A percentile compares a stretch with the other conserved stretches of the same genome.
phyloP scores from a whole-genome alignment of 2,797 vertebrate species.

The Sciaenops ocellatus region DNA sequence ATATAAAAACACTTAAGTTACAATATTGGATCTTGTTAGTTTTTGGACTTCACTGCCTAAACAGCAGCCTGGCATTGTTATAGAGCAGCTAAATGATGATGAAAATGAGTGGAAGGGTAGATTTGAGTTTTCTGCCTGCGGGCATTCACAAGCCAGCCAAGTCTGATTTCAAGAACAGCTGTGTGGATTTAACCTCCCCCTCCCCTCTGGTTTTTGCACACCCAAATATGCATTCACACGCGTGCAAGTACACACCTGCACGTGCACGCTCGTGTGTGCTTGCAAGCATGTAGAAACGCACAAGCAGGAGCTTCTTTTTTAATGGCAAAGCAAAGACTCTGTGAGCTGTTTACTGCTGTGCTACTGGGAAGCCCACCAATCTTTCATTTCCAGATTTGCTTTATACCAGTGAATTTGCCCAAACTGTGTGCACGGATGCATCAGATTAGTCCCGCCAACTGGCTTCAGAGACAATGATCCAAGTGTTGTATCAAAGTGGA shows the following conservation, averaged over 20 bases:
- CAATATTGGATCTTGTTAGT: constrained; percentile 60
- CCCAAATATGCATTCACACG: constrained; percentile 25
- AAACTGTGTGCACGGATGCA: constrained; percentile 20
- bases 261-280: neutral
- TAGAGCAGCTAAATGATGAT: constrained; percentile 68
- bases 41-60: constrained; percentile 54
- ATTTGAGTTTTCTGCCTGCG: constrained; percentile 64
- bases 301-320: constrained; percentile 32
- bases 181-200: constrained; percentile 68
- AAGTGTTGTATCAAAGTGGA: constrained; percentile 39
- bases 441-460: constrained; percentile 40
- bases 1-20: constrained; percentile 62
- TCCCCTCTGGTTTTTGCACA: neutral
- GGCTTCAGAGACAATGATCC: constrained; percentile 52
- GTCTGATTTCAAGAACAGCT: constrained; percentile 75
- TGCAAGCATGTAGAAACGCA: neutral
- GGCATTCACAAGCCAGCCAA: constrained; percentile 68
- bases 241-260: constrained; percentile 11
- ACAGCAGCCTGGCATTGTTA: constrained; percentile 69
- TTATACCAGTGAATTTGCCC: constrained; percentile 29
- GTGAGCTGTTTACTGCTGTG: constrained; percentile 51
- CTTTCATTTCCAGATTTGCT: constrained; percentile 47
- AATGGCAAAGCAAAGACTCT: constrained; percentile 51
- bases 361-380: constrained; percentile 48
- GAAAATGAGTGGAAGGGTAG: constrained; percentile 69